Evolutionary conservation across 1,140 invertebrate species (phyloP).

Genomic region (Drosophila lacertosa): DNA sequence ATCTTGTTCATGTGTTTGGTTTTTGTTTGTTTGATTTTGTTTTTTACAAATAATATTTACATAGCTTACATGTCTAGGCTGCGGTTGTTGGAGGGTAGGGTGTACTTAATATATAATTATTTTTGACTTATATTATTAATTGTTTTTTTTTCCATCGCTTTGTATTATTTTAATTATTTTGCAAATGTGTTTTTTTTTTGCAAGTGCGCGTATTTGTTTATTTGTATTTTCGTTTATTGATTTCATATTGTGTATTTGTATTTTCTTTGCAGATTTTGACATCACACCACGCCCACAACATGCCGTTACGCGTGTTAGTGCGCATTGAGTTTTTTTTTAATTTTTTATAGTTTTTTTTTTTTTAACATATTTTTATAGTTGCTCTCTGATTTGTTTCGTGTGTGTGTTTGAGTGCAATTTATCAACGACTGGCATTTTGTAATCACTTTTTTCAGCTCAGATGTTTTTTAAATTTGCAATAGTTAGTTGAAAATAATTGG

Average conservation of each 20-base stretch:
- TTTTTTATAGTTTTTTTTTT: conserved; percentile 19
- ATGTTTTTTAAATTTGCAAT: conserved; percentile 24
- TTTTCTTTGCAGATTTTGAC: conserved; percentile 30
- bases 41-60: conserved; percentile 80
- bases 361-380: conserved; percentile 33
- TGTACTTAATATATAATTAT: conserved; percentile 76
- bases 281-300: conserved; percentile 46
- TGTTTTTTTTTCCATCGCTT: conserved; percentile 39
- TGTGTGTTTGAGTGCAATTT: conserved; percentile 23
- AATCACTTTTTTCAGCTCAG: conserved; percentile 27
- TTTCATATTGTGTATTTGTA: conserved; percentile 30
- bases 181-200: conserved; percentile 38
- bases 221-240: conserved; percentile 65
- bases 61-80: conserved; percentile 73
- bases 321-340: conserved; percentile 21
- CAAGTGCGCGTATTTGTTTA: conserved; percentile 59
- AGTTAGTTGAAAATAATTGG: conserved; percentile 33
- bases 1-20: conserved; percentile 48
- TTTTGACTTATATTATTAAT: conserved; percentile 77
- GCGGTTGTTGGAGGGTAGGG: conserved; percentile 73
- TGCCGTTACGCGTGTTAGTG: conserved; percentile 39
- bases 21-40: conserved; percentile 39
- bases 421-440: conserved; percentile 24
- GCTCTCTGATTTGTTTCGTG: conserved; percentile 18
- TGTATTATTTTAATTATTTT: conserved; percentile 56